Conservation (phyloP, 2,113 vertebrate genomes). For the Cynoglossus semilaevis region DNA sequence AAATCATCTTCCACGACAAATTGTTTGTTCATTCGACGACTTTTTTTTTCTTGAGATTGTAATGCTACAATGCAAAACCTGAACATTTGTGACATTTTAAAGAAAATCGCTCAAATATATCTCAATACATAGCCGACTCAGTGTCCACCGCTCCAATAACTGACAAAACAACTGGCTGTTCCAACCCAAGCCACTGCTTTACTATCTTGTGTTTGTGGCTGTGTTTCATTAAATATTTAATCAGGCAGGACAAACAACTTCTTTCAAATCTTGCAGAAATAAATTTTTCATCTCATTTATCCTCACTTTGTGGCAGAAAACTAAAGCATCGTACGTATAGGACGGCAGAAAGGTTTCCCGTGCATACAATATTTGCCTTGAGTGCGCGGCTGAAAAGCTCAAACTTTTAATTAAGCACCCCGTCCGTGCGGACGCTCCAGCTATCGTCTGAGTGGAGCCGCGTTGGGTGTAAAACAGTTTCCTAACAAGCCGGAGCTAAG, state of each 20-base stretch:
- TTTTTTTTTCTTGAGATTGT: no score
- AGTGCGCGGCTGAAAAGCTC: neutral
- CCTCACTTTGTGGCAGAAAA: constrained; percentile 6
- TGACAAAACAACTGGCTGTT: no score
- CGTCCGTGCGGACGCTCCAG: neutral
- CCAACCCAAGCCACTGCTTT: neutral
- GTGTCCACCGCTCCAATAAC: neutral
- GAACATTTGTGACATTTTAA: no score
- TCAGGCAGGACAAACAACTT: neutral
- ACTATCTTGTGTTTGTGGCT: neutral
- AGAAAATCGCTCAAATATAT: no score
- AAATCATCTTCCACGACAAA: neutral
- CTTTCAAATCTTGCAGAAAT: neutral
- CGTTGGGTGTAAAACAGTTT: constrained; percentile 34
- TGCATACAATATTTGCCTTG: constrained; percentile 1
- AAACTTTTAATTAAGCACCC: constrained; percentile 9
- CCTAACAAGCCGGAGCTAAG: constrained; percentile 30
- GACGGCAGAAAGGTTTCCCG: neutral
- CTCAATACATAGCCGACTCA: no score
- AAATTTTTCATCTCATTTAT: constrained; percentile 1
- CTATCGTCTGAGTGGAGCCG: constrained; percentile 13
- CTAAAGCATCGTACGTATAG: neutral
- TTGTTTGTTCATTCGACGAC: neutral
- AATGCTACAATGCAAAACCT: no score
- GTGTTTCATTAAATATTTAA: neutral